Evolutionary conservation across 2,888 invertebrate species (phyloP).

Genomic region (Sinotaia quadrata): DNA sequence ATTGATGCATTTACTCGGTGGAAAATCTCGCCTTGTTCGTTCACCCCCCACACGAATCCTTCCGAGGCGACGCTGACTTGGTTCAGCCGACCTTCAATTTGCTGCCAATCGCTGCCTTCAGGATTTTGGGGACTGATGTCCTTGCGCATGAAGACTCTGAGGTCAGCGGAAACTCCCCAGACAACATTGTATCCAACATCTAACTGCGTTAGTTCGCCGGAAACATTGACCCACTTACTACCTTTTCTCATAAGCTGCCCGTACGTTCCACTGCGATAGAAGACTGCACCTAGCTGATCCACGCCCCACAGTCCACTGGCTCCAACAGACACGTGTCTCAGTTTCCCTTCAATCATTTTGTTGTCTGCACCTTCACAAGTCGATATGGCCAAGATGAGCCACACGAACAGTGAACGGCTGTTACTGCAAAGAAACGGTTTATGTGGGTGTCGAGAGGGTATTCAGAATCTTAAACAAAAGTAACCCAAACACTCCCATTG

Average conservation of each 20-base stretch:
- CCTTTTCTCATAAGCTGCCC: not conserved
- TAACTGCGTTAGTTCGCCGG: not conserved
- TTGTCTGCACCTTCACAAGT: no score
- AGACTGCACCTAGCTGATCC: not conserved
- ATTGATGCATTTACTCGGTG: not conserved
- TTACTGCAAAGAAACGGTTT: no score
- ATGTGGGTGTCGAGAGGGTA: no score
- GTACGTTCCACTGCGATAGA: not conserved
- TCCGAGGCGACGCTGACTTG: not conserved
- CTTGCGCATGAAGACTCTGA: not conserved
- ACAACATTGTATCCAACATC: not conserved
- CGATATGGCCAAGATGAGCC: no score
- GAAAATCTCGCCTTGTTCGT: not conserved
- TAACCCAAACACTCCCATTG: no score
- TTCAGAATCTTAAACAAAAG: no score
- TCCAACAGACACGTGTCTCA: not conserved
- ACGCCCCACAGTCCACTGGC: not conserved
- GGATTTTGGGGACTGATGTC: not conserved
- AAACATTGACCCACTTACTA: not conserved
- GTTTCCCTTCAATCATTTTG: not conserved
- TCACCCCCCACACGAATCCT: not conserved
- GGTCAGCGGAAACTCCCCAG: not conserved
- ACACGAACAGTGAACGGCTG: no score
- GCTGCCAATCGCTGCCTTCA: not conserved
- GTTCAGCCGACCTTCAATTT: not conserved